Conservation (phyloP, 2,797 vertebrate genomes). For the Okamejei kenojei region DNA sequence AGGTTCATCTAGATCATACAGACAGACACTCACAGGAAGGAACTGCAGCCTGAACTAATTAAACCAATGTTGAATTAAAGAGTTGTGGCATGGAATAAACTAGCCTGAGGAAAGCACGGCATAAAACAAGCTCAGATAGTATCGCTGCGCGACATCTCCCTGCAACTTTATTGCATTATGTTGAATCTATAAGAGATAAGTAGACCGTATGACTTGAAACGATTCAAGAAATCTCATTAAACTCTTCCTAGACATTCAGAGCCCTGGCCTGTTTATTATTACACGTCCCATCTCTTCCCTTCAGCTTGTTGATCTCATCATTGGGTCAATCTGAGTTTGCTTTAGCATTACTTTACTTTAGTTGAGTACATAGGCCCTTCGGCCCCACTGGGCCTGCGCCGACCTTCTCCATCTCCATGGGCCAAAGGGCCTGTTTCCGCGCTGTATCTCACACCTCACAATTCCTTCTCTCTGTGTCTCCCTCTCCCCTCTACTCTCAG, state of each 20-base stretch:
- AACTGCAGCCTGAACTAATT: neutral
- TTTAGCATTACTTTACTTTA: neutral
- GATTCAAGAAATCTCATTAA: neutral
- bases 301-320: neutral
- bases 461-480: too few species aligned
- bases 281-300: neutral
- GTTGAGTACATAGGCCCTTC: too few species aligned
- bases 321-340: neutral
- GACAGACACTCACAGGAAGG: neutral
- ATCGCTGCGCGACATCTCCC: neutral
- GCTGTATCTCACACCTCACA: too few species aligned
- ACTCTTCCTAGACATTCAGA: neutral
- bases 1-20: neutral
- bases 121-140: neutral
- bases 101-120: neutral
- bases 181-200: slow-evolving; percentile 1
- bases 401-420: too few species aligned
- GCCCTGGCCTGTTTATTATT: neutral
- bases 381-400: too few species aligned
- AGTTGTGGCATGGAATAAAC: neutral
- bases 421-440: too few species aligned
- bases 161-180: neutral
- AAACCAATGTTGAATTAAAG: neutral
- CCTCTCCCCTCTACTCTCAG: too few species aligned
- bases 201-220: neutral